phyloP scores from a whole-genome alignment of 1,140 invertebrate species.

The Meteorus sp. region DNA sequence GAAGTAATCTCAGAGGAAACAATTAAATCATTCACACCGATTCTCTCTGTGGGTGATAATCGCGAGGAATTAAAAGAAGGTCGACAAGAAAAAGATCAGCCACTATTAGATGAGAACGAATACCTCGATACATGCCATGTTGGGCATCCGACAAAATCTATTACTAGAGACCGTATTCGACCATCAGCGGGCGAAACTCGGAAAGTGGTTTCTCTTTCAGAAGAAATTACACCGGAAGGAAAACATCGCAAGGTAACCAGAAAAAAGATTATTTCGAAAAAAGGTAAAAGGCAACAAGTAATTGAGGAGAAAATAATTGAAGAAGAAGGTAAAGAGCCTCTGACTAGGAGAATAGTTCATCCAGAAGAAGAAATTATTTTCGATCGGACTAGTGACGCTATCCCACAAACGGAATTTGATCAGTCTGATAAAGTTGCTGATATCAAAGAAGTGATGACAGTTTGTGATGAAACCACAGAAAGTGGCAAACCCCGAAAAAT shows the following conservation, averaged over 20 bases:
- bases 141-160: too few species aligned
- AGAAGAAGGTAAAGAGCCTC: conserved; percentile 47
- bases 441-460: conserved; percentile 33
- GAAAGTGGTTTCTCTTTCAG: conserved; percentile 20
- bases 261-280: conserved; percentile 16
- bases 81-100: too few species aligned
- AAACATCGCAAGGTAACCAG: conserved; percentile 22
- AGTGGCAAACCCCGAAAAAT: conserved; percentile 47
- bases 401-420: conserved; percentile 4
- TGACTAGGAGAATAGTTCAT: conserved; percentile 39
- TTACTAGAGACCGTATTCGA: too few species aligned
- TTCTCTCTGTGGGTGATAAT: conserved; percentile 22
- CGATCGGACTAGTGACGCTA: conserved; percentile 10
- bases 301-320: conserved; percentile 49
- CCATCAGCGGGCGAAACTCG: conserved; percentile 21
- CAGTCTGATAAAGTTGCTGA: conserved; percentile 27
- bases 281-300: conserved; percentile 33
- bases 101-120: too few species aligned
- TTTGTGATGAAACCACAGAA: conserved; percentile 39
- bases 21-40: too few species aligned
- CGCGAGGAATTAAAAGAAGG: background rate
- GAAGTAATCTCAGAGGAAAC: conserved; percentile 18
- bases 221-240: conserved; percentile 9
- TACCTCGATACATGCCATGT: too few species aligned
- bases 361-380: conserved; percentile 29